Base-by-base conservation (phyloP, 2,888 invertebrate genomes). In the Tiliacea aurago region DNA sequence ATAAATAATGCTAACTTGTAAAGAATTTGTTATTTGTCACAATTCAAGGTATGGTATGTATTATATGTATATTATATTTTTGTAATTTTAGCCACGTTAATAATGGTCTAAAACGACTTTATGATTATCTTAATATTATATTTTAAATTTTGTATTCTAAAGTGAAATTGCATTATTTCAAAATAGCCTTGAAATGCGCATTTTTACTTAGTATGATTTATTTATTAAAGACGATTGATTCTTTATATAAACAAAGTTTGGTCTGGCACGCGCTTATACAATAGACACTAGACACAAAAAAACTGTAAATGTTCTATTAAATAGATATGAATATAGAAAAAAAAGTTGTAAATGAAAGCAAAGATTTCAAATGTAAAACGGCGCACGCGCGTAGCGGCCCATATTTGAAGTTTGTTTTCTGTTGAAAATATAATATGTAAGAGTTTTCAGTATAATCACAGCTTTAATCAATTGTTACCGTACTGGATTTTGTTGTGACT, bases 11-110 rank as follows among this genome's bases (percentile, higher is more conserved):
- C 1, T 47, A 15, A 43, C 10, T 23, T 47, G 55, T 69, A 47
- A 55, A 68, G 28, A 64, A 64, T 68, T 80, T 68, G 55, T 51
- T 33, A 63, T n/a, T n/a, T n/a, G 28, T 56, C 37, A 64, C 20
- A 45, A 47, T 53, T 63, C 18, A 56, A 49, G 4, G 23, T 59
- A 33, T n/a, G 11, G 1, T 28, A 15, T n/a, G 2, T 15, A n/a
- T n/a, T n/a, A n/a, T n/a, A 53, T 59, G 11, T 33, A 7, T 78
- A 43, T 53, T 4, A 59, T 45, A 53, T 59, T 18, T 43, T 64
- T 47, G 13, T 20, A 4, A 10, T 11, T 33, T 28, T 61, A 0
- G 1, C 3, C 10, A 20, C 10, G 13, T 51, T 76, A 45, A 13
- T 61, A 43, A 43, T 78, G 6, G 20, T 23, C 5, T 23, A 11